Base-by-base conservation (phyloP, 2,888 invertebrate genomes). In the Hyles lineata region DNA sequence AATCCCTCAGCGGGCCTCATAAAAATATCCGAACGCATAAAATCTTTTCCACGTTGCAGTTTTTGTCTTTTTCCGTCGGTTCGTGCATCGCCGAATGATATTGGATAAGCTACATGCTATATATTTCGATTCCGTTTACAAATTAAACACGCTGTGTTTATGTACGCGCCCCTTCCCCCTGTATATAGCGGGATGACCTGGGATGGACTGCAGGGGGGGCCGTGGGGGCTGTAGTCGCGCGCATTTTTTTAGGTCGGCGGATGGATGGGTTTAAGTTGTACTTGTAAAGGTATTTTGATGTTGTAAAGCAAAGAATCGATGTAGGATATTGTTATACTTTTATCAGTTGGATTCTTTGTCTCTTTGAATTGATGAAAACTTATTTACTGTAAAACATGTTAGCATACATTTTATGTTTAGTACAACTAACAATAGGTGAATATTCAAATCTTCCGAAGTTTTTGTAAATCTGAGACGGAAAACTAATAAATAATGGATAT, bases 141-240 rank as follows among this genome's bases (percentile, higher is more conserved):
- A 93, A 93, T 94, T 92, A 93, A 93, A 91, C 89, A 90, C 85
- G 85, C 87, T 81, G 85, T 82, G 77, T 84, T 82, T 81, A 82
- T 81, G 81, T 80, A 75, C 75, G 75, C 76, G 73, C 77, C 79
- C 80, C 79, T 78, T 78, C 82, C 86, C 79, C 81, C 75, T 74
- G 75, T 72, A 17, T 52, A 72, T 67, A 74, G 75, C 69, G 60
- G 71, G 71, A 71, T 35, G 70, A 55, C 58, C 25, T 73, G 52
- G 70, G 62, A 23, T 50, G 73, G 29, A 71, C 59, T 67, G 29
- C 43, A 52, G 43, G 62, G 73, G 62, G 62, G 72, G 70, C 71
- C 52, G 43, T 43, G 67, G 67, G 67, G 67, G 67, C 35, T 67
- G 43, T 23, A 50, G 19, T 55, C 55, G 55, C 6, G 19, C 19